Evolutionary conservation across 2,113 vertebrate species (phyloP).

Genomic region (Percopsis transmontana): DNA sequence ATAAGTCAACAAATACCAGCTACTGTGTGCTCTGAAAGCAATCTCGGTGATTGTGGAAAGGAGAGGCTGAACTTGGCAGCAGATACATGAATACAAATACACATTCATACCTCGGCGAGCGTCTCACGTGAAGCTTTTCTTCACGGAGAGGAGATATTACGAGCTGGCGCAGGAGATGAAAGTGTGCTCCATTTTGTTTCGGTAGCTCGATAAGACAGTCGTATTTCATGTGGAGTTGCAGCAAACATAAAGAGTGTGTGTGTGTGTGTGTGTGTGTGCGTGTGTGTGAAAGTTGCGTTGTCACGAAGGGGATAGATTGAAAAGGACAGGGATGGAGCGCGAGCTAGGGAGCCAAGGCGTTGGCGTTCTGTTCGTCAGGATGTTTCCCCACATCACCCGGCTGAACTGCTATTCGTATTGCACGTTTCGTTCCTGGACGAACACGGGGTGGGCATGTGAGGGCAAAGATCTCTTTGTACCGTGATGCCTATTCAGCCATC

Average conservation of each 20-base stretch:
- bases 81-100: slow-evolving; percentile 20
- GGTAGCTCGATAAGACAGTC: slow-evolving; percentile 34
- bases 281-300: slow-evolving; percentile 40
- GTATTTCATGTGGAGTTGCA: slow-evolving; percentile 36
- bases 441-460: slow-evolving; percentile 1
- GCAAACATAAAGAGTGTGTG: slow-evolving; percentile 5
- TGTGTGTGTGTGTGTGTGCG: neutral
- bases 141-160: slow-evolving; percentile 27
- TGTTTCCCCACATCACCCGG: slow-evolving; percentile 15
- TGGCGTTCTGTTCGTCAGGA: slow-evolving; percentile 40
- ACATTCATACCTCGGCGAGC: slow-evolving; percentile 11
- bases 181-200: slow-evolving; percentile 22
- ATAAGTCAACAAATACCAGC: slow-evolving; percentile 3
- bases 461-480: no score
- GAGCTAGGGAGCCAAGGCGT: slow-evolving; percentile 33
- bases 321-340: slow-evolving; percentile 23
- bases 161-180: slow-evolving; percentile 25
- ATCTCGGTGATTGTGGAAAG: neutral
- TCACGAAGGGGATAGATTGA: slow-evolving; percentile 48
- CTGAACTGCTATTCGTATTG: slow-evolving; percentile 32
- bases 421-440: slow-evolving; percentile 36
- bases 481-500: no score
- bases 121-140: slow-evolving; percentile 24
- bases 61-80: neutral
- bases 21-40: slow-evolving; percentile 19